A percentile compares a stretch with the other conserved stretches of the same genome.
Evolutionary conservation across 1,140 invertebrate species (phyloP).

Genomic region (Sminthurides bifidus): DNA sequence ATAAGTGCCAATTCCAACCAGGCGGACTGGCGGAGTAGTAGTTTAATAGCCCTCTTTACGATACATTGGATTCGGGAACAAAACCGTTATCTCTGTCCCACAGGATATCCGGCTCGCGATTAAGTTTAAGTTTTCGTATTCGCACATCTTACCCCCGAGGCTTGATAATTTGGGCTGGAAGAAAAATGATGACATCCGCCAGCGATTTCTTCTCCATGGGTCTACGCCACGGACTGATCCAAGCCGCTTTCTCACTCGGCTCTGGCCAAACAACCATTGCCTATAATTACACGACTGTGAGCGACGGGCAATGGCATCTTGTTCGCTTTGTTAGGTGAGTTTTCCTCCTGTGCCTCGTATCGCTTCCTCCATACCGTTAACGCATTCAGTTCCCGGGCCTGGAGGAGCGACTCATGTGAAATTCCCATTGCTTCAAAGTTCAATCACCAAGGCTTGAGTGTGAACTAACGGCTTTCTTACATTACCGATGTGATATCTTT

Average conservation of each 20-base stretch:
- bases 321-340: constrained; percentile 69
- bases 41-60: too few species aligned
- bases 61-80: too few species aligned
- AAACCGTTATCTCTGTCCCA: too few species aligned
- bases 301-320: constrained; percentile 85
- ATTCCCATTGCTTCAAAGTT: too few species aligned
- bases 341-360: too few species aligned
- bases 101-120: constrained; percentile 3
- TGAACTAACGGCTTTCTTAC: too few species aligned
- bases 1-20: too few species aligned
- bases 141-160: constrained; percentile 54
- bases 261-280: constrained; percentile 45
- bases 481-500: constrained; percentile 11
- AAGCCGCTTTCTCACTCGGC: constrained; percentile 40
- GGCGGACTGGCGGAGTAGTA: too few species aligned
- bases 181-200: constrained; percentile 42
- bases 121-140: constrained; percentile 3
- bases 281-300: constrained; percentile 74
- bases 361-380: too few species aligned
- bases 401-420: too few species aligned
- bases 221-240: constrained; percentile 58
- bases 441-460: too few species aligned
- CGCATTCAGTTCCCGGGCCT: too few species aligned
- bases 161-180: constrained; percentile 80
- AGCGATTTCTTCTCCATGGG: constrained; percentile 73